Conservation (phyloP, 2,888 invertebrate genomes). For the Apotomis betuletana region DNA sequence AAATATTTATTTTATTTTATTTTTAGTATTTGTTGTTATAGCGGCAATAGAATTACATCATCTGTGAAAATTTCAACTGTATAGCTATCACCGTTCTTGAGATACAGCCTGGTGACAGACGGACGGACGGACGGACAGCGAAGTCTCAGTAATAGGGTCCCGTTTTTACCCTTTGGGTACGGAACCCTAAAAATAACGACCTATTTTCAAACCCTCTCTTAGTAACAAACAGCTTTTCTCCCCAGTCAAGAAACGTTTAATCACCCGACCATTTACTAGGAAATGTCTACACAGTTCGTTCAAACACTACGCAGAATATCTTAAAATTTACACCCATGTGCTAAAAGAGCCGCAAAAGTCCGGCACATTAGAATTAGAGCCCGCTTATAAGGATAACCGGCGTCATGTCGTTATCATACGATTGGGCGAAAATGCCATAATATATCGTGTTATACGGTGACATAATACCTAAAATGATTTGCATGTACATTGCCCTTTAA, state of each 20-base stretch:
- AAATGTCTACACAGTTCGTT: slow-evolving; percentile 3
- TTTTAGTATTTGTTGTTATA: no score
- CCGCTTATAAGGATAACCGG: slow-evolving; percentile 23
- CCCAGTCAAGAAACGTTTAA: not conserved
- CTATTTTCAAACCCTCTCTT: no score
- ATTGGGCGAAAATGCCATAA: not conserved
- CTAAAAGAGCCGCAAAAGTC: slow-evolving; percentile 27
- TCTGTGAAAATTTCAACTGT: no score
- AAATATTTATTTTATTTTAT: no score
- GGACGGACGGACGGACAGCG: no score
- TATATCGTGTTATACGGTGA: slow-evolving; percentile 8
- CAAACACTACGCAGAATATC: slow-evolving; percentile 20
- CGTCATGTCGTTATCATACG: slow-evolving; percentile 10
- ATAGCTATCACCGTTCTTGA: no score
- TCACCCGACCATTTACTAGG: slow-evolving; percentile 8
- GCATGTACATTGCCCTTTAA: no score
- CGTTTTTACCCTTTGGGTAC: no score
- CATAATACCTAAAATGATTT: not conserved
- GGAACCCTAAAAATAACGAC: no score
- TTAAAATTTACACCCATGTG: slow-evolving; percentile 29
- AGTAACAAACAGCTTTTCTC: not conserved
- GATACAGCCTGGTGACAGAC: no score
- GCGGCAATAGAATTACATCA: no score
- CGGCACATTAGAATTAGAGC: slow-evolving; percentile 27
- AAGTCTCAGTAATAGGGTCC: no score